phyloP scores from a whole-genome alignment of 2,888 invertebrate genomes.

The Hecatera dysodea region DNA sequence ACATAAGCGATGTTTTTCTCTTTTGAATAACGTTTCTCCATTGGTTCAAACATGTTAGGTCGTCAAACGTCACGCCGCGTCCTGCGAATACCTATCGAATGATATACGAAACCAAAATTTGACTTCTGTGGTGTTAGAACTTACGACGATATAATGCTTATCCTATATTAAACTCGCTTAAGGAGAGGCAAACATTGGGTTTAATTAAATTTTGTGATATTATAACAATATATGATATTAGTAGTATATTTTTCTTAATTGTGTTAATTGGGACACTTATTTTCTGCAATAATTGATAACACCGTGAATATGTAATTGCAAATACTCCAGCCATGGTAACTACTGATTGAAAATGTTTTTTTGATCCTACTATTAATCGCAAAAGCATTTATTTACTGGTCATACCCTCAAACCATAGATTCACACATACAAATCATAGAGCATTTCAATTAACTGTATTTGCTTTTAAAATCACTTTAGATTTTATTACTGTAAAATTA shows the following conservation, averaged over 20 bases:
- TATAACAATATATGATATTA: neutral
- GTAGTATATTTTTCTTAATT: neutral
- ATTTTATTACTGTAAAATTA: constrained; percentile 23
- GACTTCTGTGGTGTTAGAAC: no score
- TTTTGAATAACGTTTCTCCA: no score
- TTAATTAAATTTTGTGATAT: neutral
- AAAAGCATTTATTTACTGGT: constrained; percentile 32
- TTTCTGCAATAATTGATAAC: no score
- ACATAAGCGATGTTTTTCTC: no score
- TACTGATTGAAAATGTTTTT: neutral
- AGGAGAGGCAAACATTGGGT: constrained; percentile 5
- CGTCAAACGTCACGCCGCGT: no score
- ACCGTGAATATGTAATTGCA: neutral
- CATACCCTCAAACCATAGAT: constrained; percentile 30
- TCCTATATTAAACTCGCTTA: constrained; percentile 10
- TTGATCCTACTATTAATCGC: neutral
- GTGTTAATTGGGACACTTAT: constrained; percentile 12
- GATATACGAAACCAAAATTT: no score
- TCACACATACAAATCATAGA: constrained; percentile 1
- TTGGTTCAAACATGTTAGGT: no score
- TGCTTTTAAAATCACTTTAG: neutral
- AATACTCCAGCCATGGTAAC: constrained; percentile 12
- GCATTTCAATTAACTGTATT: neutral
- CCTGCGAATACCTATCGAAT: no score
- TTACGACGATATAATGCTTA: constrained; percentile 47